These are phyloP conservation scores for Pinctada fucata DNA, from an alignment of 2,888 invertebrate species.

Conservation along the genomic window DNA sequence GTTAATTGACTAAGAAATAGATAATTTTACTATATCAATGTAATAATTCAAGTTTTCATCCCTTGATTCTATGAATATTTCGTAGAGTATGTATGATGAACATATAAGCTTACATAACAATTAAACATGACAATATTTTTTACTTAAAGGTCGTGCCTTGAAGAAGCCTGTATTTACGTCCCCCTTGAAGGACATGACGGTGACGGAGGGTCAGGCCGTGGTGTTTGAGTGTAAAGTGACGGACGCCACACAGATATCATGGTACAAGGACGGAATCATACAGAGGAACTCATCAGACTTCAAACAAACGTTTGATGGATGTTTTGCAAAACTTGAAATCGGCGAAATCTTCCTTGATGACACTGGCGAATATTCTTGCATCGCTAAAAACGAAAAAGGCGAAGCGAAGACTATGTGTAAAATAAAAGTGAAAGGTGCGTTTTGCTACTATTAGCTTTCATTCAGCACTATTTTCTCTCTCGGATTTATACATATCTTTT, in stretches of 20 bases:
- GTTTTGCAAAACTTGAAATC: slow-evolving; percentile 60
- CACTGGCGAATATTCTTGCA: slow-evolving; percentile 62
- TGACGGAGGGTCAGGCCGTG: slow-evolving; percentile 61
- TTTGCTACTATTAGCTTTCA: neutral
- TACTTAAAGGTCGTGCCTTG: slow-evolving; percentile 32
- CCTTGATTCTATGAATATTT: no score
- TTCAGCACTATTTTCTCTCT: neutral
- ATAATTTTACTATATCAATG: no score
- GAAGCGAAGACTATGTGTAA: slow-evolving; percentile 57
- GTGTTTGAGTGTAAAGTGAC: slow-evolving; percentile 58
- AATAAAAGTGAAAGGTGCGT: slow-evolving; percentile 59
- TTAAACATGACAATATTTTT: neutral
- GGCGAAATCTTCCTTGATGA: slow-evolving; percentile 66
- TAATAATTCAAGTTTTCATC: no score
- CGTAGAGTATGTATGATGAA: no score
- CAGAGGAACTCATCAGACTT: slow-evolving; percentile 61
- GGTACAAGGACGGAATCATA: slow-evolving; percentile 65
- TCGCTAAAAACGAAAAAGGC: slow-evolving; percentile 57
- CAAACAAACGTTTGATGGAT: slow-evolving; percentile 65
- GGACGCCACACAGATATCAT: slow-evolving; percentile 55
- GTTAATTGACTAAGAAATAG: no score
- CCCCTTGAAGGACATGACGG: slow-evolving; percentile 54
- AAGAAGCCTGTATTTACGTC: slow-evolving; percentile 51
- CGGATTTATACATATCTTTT: no score
- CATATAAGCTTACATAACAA: no score